Percentiles rank a stretch among this genome's conserved stretches.
Conservation (phyloP, 2,113 vertebrate species). For the Sphaerodactylus townsendi region DNA sequence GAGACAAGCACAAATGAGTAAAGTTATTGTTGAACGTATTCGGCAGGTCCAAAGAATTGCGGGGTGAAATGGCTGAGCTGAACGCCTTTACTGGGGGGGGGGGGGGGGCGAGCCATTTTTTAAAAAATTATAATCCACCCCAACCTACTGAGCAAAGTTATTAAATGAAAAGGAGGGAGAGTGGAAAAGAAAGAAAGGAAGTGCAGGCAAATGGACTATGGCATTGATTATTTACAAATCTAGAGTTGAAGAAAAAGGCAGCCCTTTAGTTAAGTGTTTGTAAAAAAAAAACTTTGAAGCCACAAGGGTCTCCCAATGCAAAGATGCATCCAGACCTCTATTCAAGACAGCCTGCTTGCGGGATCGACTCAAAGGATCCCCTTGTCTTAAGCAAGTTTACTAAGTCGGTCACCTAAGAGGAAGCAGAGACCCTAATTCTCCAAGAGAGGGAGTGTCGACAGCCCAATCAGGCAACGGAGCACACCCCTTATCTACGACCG, state of each 20-base stretch:
- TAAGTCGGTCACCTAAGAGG: constrained; percentile 44
- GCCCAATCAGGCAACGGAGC: not conserved
- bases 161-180: not conserved
- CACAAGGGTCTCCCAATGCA: constrained; percentile 46
- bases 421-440: constrained; percentile 37
- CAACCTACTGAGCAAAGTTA: constrained; percentile 48
- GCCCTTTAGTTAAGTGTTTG: constrained; percentile 86
- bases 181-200: constrained; percentile 47
- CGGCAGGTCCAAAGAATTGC: constrained; percentile 21
- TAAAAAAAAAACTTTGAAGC: constrained; percentile 78
- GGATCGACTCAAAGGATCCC: not conserved
- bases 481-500: constrained; percentile 11
- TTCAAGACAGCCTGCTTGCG: constrained; percentile 13
- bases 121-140: constrained; percentile 20
- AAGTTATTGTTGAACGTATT: not conserved
- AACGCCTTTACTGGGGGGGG: not conserved
- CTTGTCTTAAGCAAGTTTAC: constrained; percentile 42
- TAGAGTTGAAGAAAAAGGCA: constrained; percentile 82
- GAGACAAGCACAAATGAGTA: constrained; percentile 21
- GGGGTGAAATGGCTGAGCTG: constrained; percentile 19
- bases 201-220: constrained; percentile 79
- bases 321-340: constrained; percentile 32
- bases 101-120: not conserved
- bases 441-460: constrained; percentile 19
- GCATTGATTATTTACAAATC: constrained; percentile 82